Evolutionary conservation across 1,140 invertebrate genomes (phyloP), one percentile per base, ranked within the genome.

Genomic region (Piezodorus guildinii): DNA sequence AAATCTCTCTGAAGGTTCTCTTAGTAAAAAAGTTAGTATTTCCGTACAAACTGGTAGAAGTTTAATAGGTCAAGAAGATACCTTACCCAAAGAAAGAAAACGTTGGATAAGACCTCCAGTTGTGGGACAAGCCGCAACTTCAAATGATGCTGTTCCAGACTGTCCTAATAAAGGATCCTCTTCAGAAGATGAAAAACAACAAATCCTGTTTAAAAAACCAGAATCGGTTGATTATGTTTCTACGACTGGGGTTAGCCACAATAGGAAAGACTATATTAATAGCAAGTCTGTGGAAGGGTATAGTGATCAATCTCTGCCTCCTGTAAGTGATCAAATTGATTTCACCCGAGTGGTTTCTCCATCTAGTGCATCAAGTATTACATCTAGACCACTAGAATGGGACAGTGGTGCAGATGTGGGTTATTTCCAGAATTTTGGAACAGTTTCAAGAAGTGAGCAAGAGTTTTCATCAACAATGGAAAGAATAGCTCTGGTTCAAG

Each of bases 351-450:
- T 64, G 23, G 54, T 62, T 23, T 61, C 62, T 16, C 65, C 65
- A 45, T 62, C 62, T 3, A 63, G 62, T 54, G 65, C 58, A 9
- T 70, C 69, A 10, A 70, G 69, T 61, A 27, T 69, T 15, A 56
- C 62, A 12, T 67, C 69, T 5, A 60, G 64, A 44, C 69, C 66
- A n/a, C 71, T 88, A 3, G 85, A 88, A 74, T 87, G 86, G 86
- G 85, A 87, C 70, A 87, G 83, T 65, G 80, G 85, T 56, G 86
- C 84, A 9, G 86, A 88, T 75, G 85, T 87, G 45, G 86, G 85
- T 6, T 88, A 88, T 74, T 71, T 78, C n/a, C 49, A 62, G 34
- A 14, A 52, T 9, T 34, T 14, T 58, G 23, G 12, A 23, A 17
- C 51, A 19, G 14, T 9, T 5, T 17, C 21, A 52, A 30, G 10